phyloP scores from a whole-genome alignment of 2,888 invertebrate genomes.

The Cerastis leucographa region DNA sequence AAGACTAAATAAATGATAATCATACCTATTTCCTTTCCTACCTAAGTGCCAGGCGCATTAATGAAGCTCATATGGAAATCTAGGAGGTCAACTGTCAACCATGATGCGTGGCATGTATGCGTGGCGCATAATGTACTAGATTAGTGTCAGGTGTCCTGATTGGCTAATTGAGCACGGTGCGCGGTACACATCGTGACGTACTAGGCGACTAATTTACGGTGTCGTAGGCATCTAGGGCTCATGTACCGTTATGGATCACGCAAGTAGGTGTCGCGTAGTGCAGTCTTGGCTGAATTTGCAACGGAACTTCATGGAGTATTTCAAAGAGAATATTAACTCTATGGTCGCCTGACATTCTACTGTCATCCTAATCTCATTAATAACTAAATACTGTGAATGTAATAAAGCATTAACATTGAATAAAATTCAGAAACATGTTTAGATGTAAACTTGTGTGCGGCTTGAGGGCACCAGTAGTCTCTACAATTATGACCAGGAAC shows the following conservation, averaged over 20 bases:
- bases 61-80: slow-evolving; percentile 44
- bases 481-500: slow-evolving; percentile 19
- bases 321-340: neutral
- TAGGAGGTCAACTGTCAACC: slow-evolving; percentile 27
- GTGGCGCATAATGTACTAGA: slow-evolving; percentile 42
- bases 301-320: slow-evolving; percentile 2
- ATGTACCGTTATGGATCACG: neutral
- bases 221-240: neutral
- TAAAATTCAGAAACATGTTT: slow-evolving; percentile 29
- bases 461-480: neutral
- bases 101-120: slow-evolving; percentile 1
- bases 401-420: neutral
- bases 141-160: slow-evolving; percentile 42
- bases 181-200: slow-evolving; percentile 25
- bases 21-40: neutral
- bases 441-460: slow-evolving; percentile 6
- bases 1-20: neutral
- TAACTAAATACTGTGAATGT: neutral
- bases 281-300: neutral
- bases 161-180: slow-evolving; percentile 43
- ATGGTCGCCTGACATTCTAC: neutral
- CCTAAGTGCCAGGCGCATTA: neutral
- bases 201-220: slow-evolving; percentile 20
- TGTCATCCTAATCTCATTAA: slow-evolving; percentile 1
- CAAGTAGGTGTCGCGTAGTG: neutral